phyloP scores from a whole-genome alignment of 2,797 vertebrate genomes.

The Eulemur rubriventer region DNA sequence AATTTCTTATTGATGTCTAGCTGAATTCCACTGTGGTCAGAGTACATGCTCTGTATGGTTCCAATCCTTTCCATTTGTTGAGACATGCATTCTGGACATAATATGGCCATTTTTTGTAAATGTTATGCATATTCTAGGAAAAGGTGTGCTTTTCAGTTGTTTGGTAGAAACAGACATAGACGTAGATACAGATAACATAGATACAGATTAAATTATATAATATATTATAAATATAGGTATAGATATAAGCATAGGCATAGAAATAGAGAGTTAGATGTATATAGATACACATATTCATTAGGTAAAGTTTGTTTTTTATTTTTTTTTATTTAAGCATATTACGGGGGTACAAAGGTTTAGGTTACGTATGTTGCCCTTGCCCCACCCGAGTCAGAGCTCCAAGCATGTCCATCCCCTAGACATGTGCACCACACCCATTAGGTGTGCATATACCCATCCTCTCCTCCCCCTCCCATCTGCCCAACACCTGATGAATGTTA shows the following conservation, averaged over 20 bases:
- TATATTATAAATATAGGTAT: not conserved
- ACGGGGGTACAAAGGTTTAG: too few relatives aligned
- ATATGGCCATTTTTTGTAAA: not conserved
- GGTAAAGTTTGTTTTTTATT: not conserved
- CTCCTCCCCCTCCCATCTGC: too few relatives aligned
- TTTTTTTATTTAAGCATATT: too few relatives aligned
- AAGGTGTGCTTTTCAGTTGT: not conserved
- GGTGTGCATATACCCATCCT: too few relatives aligned
- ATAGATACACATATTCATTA: not conserved
- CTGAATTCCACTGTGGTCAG: not conserved
- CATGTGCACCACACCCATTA: too few relatives aligned
- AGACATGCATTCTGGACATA: not conserved
- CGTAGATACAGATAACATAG: not conserved
- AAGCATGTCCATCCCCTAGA: too few relatives aligned
- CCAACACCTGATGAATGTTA: too few relatives aligned
- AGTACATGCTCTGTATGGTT: not conserved
- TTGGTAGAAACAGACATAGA: not conserved
- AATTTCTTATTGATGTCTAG: not conserved
- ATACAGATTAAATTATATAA: too few relatives aligned
- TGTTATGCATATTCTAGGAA: not conserved
- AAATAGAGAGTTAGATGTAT: not conserved
- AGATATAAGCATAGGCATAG: not conserved
- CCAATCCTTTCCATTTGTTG: not conserved
- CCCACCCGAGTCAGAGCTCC: too few relatives aligned
- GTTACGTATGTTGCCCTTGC: too few relatives aligned